phyloP scores from a whole-genome alignment of 2,797 vertebrate species.

The Pseudochromis fuscus region DNA sequence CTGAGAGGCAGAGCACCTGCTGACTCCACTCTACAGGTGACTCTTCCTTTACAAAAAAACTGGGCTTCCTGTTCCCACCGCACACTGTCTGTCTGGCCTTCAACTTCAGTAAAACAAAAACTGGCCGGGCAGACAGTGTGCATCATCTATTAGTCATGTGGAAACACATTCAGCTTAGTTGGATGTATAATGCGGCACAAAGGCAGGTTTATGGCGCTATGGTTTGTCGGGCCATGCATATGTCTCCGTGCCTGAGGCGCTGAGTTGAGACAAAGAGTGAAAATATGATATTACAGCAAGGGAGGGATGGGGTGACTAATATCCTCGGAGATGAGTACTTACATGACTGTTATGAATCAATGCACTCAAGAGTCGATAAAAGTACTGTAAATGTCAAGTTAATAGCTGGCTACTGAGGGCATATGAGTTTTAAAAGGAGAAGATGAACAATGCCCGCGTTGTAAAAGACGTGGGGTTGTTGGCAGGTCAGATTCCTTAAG shows the following conservation, averaged over 20 bases:
- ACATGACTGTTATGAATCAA: constrained; percentile 83
- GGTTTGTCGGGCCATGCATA: constrained; percentile 68
- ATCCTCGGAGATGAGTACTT: constrained; percentile 70
- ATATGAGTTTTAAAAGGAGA: constrained; percentile 78
- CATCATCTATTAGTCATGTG: constrained; percentile 84
- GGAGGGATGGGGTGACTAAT: constrained; percentile 68
- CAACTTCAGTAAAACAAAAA: constrained; percentile 49
- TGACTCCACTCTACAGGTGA: constrained; percentile 71
- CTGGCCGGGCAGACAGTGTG: constrained; percentile 68
- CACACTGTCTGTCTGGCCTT: constrained; percentile 72
- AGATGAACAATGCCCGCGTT: constrained; percentile 77
- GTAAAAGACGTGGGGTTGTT: constrained; percentile 76
- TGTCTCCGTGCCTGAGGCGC: constrained; percentile 69
- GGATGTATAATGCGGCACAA: constrained; percentile 68
- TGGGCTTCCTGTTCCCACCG: constrained; percentile 60
- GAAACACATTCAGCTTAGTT: constrained; percentile 76
- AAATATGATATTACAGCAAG: constrained; percentile 80
- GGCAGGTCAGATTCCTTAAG: constrained; percentile 74
- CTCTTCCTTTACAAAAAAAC: constrained; percentile 55
- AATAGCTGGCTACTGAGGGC: constrained; percentile 67
- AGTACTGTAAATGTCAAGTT: constrained; percentile 80
- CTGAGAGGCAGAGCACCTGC: constrained; percentile 76
- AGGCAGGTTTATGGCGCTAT: constrained; percentile 73
- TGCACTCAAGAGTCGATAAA: constrained; percentile 79
- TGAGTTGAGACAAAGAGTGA: constrained; percentile 68